Conservation (phyloP, 2,888 invertebrate species). For the Galeruca laticollis region DNA sequence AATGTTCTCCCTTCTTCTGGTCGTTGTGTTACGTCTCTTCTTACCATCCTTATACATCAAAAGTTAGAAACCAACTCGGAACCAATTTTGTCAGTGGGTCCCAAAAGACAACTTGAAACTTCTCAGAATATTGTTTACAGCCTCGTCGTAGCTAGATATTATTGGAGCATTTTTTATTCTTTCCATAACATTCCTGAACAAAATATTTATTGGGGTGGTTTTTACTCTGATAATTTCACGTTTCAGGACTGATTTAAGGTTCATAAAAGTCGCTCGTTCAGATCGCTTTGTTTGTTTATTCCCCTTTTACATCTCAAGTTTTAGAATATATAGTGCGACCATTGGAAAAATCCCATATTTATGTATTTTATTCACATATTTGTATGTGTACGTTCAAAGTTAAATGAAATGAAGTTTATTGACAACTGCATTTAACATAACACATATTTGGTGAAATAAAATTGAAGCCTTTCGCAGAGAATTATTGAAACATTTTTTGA, state of each 20-base stretch:
- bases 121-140: constrained; percentile 55
- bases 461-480: no score
- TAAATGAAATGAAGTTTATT: no score
- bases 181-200: constrained; percentile 17
- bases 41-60: constrained; percentile 47
- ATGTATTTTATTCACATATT: no score
- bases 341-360: no score
- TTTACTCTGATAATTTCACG: neutral
- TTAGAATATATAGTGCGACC: no score
- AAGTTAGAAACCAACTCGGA: constrained; percentile 52
- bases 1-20: neutral
- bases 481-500: no score
- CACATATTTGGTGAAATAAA: no score
- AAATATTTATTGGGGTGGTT: constrained; percentile 13
- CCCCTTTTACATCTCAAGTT: no score
- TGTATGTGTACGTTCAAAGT: no score
- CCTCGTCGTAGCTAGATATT: constrained; percentile 41
- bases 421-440: no score
- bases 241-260: neutral
- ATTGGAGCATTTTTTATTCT: constrained; percentile 38
- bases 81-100: constrained; percentile 53
- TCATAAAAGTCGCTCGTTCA: neutral
- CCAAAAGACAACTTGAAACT: constrained; percentile 51
- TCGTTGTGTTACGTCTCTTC: neutral
- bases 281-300: neutral